phyloP scores from a whole-genome alignment of 23 tunicate species.

The Halocynthia aurantium region DNA sequence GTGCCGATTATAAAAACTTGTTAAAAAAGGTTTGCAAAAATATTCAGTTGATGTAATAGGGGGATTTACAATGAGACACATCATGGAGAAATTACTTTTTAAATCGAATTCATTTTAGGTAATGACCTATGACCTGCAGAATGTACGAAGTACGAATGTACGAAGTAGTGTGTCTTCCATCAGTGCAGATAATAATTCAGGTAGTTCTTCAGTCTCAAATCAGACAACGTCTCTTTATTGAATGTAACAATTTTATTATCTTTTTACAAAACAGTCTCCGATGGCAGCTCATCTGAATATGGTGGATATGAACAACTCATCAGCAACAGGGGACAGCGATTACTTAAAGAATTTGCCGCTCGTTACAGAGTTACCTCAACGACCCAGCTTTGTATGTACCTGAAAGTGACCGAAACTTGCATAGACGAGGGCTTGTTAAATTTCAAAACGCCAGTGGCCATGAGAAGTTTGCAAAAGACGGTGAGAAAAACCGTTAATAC shows the following conservation, averaged over 20 bases:
- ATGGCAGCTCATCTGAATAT: too few species aligned
- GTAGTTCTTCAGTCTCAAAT: not conserved
- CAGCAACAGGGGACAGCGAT: constrained; percentile 13
- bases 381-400: constrained; percentile 9
- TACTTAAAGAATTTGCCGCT: constrained; percentile 11
- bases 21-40: not conserved
- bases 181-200: not conserved
- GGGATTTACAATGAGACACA: not conserved
- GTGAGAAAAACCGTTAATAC: not conserved
- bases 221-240: not conserved
- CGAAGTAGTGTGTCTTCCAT: not conserved
- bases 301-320: not conserved
- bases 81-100: not conserved
- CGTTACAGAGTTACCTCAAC: constrained; percentile 7
- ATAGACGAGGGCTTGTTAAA: not conserved
- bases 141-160: not conserved
- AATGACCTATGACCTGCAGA: not conserved
- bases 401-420: not conserved
- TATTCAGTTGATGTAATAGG: not conserved
- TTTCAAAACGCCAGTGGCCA: too few species aligned
- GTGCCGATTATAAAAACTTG: not conserved
- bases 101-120: not conserved
- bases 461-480: not conserved
- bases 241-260: not conserved
- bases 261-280: too few species aligned